These are phyloP conservation scores for Pterostichus niger DNA, from an alignment of 2,888 invertebrate genomes.

Conservation along the genomic window DNA sequence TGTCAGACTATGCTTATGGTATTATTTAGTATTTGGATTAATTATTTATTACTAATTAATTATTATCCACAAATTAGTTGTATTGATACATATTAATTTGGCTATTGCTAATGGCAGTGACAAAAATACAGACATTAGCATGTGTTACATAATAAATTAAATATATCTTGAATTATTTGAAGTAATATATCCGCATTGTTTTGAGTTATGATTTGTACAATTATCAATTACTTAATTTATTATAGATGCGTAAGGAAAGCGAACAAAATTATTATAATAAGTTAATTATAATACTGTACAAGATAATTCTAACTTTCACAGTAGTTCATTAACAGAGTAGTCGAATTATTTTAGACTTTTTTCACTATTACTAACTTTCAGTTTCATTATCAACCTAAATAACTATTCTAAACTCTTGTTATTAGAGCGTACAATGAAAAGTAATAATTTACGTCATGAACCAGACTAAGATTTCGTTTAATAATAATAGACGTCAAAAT, in stretches of 20 bases:
- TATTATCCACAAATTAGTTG: neutral
- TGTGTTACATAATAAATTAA: neutral
- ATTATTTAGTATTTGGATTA: slow-evolving; percentile 9
- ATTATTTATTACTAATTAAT: slow-evolving; percentile 2
- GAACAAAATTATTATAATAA: slow-evolving; percentile 41
- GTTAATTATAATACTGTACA: slow-evolving; percentile 28
- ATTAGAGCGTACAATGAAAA: slow-evolving; percentile 41
- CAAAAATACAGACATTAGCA: too few relatives aligned
- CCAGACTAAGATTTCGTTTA: neutral
- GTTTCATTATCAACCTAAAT: slow-evolving; percentile 25
- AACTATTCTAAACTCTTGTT: slow-evolving; percentile 1
- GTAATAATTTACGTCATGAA: slow-evolving; percentile 1
- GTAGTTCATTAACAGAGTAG: neutral
- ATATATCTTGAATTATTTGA: neutral
- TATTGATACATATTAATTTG: neutral
- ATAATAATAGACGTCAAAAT: slow-evolving; percentile 6
- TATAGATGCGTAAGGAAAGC: slow-evolving; percentile 38
- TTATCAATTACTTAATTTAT: neutral
- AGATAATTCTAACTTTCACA: slow-evolving; percentile 45
- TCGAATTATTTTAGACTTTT: slow-evolving; percentile 12
- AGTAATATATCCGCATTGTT: slow-evolving; percentile 23
- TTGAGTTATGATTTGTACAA: too few relatives aligned
- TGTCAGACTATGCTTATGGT: slow-evolving; percentile 24
- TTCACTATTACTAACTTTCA: slow-evolving; percentile 12
- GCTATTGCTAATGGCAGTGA: neutral